Base-by-base conservation (phyloP, 2,888 invertebrate species). In the Tetropium fuscum region DNA sequence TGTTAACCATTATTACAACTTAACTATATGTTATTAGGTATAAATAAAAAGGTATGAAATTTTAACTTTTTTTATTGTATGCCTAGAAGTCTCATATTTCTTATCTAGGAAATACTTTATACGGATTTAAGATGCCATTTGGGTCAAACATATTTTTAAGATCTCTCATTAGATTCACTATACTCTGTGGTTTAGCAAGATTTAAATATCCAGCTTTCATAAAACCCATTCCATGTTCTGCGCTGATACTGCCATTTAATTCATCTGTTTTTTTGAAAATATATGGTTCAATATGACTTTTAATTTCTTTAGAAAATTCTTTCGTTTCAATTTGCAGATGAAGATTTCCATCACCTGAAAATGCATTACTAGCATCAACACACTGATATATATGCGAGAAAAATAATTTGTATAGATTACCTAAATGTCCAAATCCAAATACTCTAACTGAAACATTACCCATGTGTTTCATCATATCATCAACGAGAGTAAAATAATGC, bases 181-280 rank as follows among this genome's bases (percentile, higher is more conserved):
- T 90, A 8, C 88, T 85, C 11, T 83, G 68, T 32, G 88, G 86
- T 81, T 95, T 95, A 53, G 92, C 92, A 78, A 89, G 90, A 64
- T 88, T 87, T 48, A 97, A 86, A 82, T 89, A 94, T 70, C 91
- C 86, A 1, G 88, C 87, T 77, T 96, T 96, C 53, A 90, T 87
- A 76, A 95, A 93, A 0, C 97, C 98, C 32, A 98, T 88, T 0
- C 98, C 98, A 81, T 99, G 98, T 81, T 98, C 98, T 0, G 98
- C 97, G 77, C 97, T 97, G 3, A 94, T 86, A 71, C 97, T 97
- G 1, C 98, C 98, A 7, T 86, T 87, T 19, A 91, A 79, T 67
- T 90, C 85, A 0, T 89, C 84, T 0, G 94, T 91, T 83, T 92
- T 92, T 78, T 97, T 93, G 78, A 91, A 98, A 19, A 98, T 86